A percentile compares a stretch with the other conserved stretches of the same genome.
These are phyloP conservation scores for Cyclura pinguis DNA, from an alignment of 2,797 vertebrate species.

Conservation along the genomic window DNA sequence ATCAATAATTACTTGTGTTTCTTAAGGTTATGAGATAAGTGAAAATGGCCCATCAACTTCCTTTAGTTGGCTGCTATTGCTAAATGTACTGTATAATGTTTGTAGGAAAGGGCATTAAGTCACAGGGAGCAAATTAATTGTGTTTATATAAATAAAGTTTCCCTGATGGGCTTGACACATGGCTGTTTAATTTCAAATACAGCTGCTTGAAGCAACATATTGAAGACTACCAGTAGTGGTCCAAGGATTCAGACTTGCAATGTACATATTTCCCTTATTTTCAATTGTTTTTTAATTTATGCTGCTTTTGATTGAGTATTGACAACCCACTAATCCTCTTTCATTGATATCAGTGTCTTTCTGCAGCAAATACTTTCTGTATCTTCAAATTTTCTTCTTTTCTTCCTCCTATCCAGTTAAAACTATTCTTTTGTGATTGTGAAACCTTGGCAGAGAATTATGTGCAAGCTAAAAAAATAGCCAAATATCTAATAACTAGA, in stretches of 20 bases:
- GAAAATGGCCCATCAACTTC: slow-evolving; percentile 17
- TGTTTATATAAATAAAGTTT: slow-evolving; percentile 35
- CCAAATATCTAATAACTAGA: no score
- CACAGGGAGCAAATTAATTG: slow-evolving; percentile 17
- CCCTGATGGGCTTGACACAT: slow-evolving; percentile 18
- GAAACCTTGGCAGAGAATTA: neutral
- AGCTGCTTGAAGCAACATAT: slow-evolving; percentile 29
- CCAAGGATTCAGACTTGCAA: slow-evolving; percentile 28
- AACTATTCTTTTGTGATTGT: neutral
- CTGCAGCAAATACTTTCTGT: neutral
- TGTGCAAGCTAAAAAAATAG: no score
- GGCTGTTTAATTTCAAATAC: slow-evolving; percentile 55
- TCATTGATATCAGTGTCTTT: neutral
- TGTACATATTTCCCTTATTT: neutral
- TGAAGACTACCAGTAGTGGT: neutral
- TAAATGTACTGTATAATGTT: slow-evolving; percentile 19
- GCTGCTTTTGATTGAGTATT: neutral
- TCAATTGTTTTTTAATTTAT: neutral
- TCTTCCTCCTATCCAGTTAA: neutral
- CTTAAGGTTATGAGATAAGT: slow-evolving; percentile 50
- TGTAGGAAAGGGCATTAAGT: slow-evolving; percentile 37
- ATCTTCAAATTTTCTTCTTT: neutral
- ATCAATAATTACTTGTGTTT: slow-evolving; percentile 56
- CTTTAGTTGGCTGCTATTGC: slow-evolving; percentile 36
- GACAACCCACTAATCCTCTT: no score